phyloP scores from a whole-genome alignment of 2,888 invertebrate genomes.

The Apamea crenata region DNA sequence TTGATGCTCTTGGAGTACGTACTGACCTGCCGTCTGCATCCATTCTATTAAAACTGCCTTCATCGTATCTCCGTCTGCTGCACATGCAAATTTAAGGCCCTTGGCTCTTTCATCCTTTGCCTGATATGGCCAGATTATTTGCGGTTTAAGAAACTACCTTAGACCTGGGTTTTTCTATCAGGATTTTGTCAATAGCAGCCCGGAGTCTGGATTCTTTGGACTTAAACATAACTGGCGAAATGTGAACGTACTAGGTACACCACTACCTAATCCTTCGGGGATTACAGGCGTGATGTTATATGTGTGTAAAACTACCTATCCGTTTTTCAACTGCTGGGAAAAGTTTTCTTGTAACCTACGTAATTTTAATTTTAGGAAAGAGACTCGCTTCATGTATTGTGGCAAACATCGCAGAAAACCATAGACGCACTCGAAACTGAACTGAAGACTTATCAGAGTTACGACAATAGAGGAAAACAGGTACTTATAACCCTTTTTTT shows the following conservation, averaged over 20 bases:
- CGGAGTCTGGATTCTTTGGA: neutral
- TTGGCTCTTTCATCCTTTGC: neutral
- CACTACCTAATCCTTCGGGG: neutral
- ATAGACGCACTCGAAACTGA: slow-evolving; percentile 92
- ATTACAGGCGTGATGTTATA: neutral
- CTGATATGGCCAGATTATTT: neutral
- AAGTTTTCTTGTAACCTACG: neutral
- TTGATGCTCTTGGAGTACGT: neutral
- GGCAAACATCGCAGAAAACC: slow-evolving; percentile 92
- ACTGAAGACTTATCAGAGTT: slow-evolving; percentile 89
- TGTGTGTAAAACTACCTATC: neutral
- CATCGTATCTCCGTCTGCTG: neutral
- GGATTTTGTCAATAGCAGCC: neutral
- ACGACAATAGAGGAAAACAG: slow-evolving; percentile 77
- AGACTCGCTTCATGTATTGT: slow-evolving; percentile 91
- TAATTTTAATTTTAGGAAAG: slow-evolving; percentile 89
- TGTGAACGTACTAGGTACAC: neutral
- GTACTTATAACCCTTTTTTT: slow-evolving; percentile 54
- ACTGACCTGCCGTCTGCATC: neutral
- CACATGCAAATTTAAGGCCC: neutral
- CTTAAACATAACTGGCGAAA: neutral
- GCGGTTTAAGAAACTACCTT: neutral
- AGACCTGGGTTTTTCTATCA: neutral
- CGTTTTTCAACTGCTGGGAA: neutral
- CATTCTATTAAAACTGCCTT: neutral